phyloP scores from a whole-genome alignment of 1,140 invertebrate genomes.

The Trypoxylus dichotomus region DNA sequence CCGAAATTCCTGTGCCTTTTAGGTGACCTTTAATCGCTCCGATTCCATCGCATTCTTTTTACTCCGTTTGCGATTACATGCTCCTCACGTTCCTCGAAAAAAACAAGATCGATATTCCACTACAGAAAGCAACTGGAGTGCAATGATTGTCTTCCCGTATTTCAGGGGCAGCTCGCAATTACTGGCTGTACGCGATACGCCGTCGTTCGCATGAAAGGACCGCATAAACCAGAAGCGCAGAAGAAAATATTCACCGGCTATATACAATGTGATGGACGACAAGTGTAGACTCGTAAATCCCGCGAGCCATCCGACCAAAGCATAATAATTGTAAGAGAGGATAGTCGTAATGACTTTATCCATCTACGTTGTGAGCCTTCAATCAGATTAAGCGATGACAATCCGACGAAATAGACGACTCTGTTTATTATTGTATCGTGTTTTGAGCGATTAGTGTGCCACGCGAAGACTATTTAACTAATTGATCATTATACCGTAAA shows the following conservation, averaged over 20 bases:
- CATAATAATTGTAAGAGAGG: neutral
- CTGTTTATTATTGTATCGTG: neutral
- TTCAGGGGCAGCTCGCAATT: conserved; percentile 13
- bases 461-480: neutral
- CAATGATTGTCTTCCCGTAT: neutral
- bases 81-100: neutral
- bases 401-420: neutral
- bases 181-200: neutral
- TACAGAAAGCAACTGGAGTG: conserved; percentile 6
- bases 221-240: neutral
- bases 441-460: neutral
- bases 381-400: conserved; percentile 6
- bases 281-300: neutral
- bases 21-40: neutral
- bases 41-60: neutral
- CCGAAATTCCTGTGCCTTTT: neutral
- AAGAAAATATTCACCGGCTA: neutral
- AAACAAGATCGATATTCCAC: neutral
- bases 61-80: neutral
- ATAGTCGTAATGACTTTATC: neutral
- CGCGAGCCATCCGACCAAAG: neutral
- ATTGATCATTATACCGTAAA: neutral
- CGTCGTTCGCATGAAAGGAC: neutral
- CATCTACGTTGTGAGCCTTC: neutral
- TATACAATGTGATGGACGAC: neutral